Percentiles rank a stretch among this genome's conserved stretches.
Evolutionary conservation across 2,113 vertebrate genomes (phyloP).

Genomic region (Nansenia antarctica): DNA sequence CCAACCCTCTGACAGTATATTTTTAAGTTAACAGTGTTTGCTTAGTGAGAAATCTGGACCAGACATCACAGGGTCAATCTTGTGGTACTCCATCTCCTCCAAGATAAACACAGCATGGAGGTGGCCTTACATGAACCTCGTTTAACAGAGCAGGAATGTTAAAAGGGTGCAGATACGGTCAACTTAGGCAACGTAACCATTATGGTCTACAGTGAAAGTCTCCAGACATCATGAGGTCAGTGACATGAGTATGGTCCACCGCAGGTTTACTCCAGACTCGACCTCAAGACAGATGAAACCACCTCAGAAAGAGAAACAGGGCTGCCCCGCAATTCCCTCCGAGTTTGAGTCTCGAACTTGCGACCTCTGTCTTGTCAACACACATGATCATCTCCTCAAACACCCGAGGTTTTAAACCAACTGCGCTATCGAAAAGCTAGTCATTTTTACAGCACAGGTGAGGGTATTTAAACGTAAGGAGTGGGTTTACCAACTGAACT

Average conservation of each 20-base stretch:
- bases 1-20: constrained; percentile 3
- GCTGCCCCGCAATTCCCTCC: not conserved
- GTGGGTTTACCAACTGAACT: too few species aligned
- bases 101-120: not conserved
- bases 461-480: too few species aligned
- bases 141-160: not conserved
- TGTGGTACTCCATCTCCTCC: not conserved
- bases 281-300: not conserved
- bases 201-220: not conserved
- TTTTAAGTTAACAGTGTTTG: constrained; percentile 33
- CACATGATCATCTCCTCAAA: not conserved
- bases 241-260: not conserved
- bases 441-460: not conserved
- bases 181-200: not conserved
- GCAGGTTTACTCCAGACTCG: not conserved
- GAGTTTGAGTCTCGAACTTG: not conserved
- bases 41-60: too few species aligned
- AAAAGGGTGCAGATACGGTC: not conserved
- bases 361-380: not conserved
- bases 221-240: not conserved
- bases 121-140: not conserved
- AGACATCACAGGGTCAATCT: not conserved
- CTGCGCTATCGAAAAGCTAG: not conserved
- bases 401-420: too few species aligned
- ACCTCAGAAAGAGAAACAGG: not conserved